Evolutionary conservation across 2,888 invertebrate genomes (phyloP).

Genomic region (Terebella lapidaria): DNA sequence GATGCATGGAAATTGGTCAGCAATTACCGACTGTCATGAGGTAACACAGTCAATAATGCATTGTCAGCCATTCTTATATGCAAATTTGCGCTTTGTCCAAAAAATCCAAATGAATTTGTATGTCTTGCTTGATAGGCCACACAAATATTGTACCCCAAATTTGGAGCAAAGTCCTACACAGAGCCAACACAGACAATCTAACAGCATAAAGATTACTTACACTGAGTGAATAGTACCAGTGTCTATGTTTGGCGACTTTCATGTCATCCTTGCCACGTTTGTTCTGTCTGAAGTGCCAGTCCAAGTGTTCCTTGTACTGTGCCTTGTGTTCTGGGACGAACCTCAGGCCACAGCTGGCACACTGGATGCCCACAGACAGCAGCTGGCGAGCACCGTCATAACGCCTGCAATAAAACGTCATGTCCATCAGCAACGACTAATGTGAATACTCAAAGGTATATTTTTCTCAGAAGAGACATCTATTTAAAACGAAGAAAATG

Average conservation of each 20-base stretch:
- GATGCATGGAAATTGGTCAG: no score
- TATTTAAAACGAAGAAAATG: not conserved
- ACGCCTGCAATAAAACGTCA: slow-evolving; percentile 57
- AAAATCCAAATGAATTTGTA: no score
- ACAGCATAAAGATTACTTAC: slow-evolving; percentile 44
- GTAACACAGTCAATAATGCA: no score
- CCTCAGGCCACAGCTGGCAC: slow-evolving; percentile 90
- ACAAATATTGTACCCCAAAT: no score
- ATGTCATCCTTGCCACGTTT: slow-evolving; percentile 75
- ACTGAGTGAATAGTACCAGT: slow-evolving; percentile 79
- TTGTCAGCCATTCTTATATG: no score
- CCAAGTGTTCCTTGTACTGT: slow-evolving; percentile 85
- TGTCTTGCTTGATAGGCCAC: no score
- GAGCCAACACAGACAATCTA: no score
- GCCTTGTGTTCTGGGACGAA: slow-evolving; percentile 77
- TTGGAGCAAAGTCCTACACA: no score
- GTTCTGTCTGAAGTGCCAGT: slow-evolving; percentile 96
- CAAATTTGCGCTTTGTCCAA: no score
- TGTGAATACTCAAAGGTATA: not conserved
- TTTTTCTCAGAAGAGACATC: no score
- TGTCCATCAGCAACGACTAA: not conserved
- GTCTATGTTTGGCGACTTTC: slow-evolving; percentile 74
- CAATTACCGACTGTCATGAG: no score
- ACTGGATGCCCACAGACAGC: slow-evolving; percentile 84
- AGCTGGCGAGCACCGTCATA: slow-evolving; percentile 66